Conservation (phyloP, 2,888 invertebrate species). For the Clostera curtula region DNA sequence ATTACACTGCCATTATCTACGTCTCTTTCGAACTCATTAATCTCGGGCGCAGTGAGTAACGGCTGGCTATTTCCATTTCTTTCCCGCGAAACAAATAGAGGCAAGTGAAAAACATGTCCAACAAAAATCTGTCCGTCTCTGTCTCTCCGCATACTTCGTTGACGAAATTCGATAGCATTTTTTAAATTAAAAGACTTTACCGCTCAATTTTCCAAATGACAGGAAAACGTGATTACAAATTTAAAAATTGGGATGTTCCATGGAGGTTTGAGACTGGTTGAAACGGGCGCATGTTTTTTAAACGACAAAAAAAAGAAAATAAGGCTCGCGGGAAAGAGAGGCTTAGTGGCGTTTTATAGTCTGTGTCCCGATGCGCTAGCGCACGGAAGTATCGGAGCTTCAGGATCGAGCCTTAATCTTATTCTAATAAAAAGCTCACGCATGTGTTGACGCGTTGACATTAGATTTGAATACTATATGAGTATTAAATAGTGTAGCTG, state of each 20-base stretch:
- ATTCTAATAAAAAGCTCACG: slow-evolving; percentile 72
- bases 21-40: slow-evolving; percentile 69
- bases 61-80: slow-evolving; percentile 55
- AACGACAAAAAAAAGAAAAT: slow-evolving; percentile 57
- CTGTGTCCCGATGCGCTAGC: slow-evolving; percentile 66
- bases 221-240: slow-evolving; percentile 38
- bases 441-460: slow-evolving; percentile 63
- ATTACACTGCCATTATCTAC: slow-evolving; percentile 58
- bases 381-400: slow-evolving; percentile 70
- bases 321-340: slow-evolving; percentile 69
- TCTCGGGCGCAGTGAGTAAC: slow-evolving; percentile 43
- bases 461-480: slow-evolving; percentile 49
- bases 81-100: slow-evolving; percentile 48
- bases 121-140: slow-evolving; percentile 36
- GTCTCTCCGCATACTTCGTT: too few relatives aligned
- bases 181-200: too few relatives aligned
- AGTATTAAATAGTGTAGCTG: slow-evolving; percentile 38
- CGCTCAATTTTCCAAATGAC: slow-evolving; percentile 53
- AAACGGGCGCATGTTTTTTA: slow-evolving; percentile 50
- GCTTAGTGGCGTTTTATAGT: slow-evolving; percentile 70
- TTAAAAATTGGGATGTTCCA: slow-evolving; percentile 48
- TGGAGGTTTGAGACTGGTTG: slow-evolving; percentile 45
- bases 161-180: too few relatives aligned
- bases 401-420: slow-evolving; percentile 66
- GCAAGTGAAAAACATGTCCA: slow-evolving; percentile 26